These are phyloP conservation scores for Silurus asotus DNA, from an alignment of 2,113 vertebrate species.

Conservation along the genomic window DNA sequence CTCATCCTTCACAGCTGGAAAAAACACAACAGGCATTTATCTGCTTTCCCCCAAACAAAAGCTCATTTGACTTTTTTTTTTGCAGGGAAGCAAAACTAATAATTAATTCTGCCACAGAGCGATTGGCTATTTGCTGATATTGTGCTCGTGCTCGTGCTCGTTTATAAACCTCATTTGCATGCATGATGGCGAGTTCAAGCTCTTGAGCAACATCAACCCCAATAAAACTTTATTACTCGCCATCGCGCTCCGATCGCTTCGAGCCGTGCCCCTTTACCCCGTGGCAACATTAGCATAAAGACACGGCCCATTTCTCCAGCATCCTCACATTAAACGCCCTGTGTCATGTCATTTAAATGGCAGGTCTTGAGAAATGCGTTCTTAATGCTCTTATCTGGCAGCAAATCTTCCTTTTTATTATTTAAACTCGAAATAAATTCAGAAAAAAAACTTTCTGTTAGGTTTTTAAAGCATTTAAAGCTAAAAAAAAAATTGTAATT, in stretches of 20 bases:
- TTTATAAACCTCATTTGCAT: slow-evolving; percentile 30
- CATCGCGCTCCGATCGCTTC: slow-evolving; percentile 13
- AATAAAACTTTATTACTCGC: slow-evolving; percentile 1
- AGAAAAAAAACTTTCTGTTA: neutral
- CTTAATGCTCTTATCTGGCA: slow-evolving; percentile 8
- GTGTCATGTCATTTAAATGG: slow-evolving; percentile 1
- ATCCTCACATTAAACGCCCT: slow-evolving; percentile 28
- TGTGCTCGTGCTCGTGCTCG: neutral
- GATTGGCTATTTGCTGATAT: neutral
- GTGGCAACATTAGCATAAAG: slow-evolving; percentile 39
- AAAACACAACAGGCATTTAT: neutral
- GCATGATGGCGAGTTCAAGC: neutral
- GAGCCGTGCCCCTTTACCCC: slow-evolving; percentile 36
- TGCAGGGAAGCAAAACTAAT: neutral
- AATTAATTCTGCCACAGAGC: neutral
- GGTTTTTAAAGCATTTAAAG: neutral
- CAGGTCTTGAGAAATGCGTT: slow-evolving; percentile 16
- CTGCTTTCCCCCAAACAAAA: neutral
- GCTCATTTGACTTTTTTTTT: neutral
- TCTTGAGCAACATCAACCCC: slow-evolving; percentile 31
- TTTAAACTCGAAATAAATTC: neutral
- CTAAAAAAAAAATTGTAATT: neutral
- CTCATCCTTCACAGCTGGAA: neutral
- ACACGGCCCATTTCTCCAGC: slow-evolving; percentile 39
- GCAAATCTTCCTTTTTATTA: neutral